Conservation (phyloP, 1,140 invertebrate species). For the Dolichoris vasculosae region DNA sequence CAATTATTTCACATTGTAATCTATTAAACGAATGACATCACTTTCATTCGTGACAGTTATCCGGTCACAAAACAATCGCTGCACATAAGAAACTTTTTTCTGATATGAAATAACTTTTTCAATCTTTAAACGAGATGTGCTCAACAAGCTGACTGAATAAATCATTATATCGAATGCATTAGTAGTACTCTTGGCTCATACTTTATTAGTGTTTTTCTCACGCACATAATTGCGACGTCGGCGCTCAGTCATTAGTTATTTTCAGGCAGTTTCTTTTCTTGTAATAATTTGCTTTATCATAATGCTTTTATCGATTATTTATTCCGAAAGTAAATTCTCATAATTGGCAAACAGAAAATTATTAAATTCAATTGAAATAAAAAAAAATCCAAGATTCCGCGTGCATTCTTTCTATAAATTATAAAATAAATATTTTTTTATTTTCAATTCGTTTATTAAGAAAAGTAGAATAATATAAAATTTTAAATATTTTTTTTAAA, state of each 20-base stretch:
- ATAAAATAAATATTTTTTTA: too few relatives aligned
- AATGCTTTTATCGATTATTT: not conserved
- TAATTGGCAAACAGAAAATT: not conserved
- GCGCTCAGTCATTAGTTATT: conserved; percentile 1
- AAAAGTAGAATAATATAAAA: too few relatives aligned
- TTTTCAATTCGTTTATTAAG: too few relatives aligned
- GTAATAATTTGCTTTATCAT: not conserved
- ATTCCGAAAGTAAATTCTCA: not conserved
- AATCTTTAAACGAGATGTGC: conserved; percentile 63
- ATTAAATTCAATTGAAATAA: not conserved
- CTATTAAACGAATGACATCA: too few relatives aligned
- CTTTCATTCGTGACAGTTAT: conserved; percentile 13
- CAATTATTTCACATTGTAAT: too few relatives aligned
- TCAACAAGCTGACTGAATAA: conserved; percentile 64
- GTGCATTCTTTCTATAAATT: too few relatives aligned
- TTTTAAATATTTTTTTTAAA: too few relatives aligned
- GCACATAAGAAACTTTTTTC: not conserved
- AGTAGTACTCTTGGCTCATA: conserved; percentile 54
- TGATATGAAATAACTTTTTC: not conserved
- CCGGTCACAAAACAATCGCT: conserved; percentile 1
- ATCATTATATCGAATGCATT: conserved; percentile 69
- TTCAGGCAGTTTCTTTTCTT: not conserved
- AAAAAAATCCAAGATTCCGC: not conserved
- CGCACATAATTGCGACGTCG: conserved; percentile 29
- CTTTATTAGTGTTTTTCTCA: conserved; percentile 39